Percentiles rank a stretch among this genome's conserved stretches.
Evolutionary conservation across 2,888 invertebrate species (phyloP).

Genomic region (Lithodes maja): DNA sequence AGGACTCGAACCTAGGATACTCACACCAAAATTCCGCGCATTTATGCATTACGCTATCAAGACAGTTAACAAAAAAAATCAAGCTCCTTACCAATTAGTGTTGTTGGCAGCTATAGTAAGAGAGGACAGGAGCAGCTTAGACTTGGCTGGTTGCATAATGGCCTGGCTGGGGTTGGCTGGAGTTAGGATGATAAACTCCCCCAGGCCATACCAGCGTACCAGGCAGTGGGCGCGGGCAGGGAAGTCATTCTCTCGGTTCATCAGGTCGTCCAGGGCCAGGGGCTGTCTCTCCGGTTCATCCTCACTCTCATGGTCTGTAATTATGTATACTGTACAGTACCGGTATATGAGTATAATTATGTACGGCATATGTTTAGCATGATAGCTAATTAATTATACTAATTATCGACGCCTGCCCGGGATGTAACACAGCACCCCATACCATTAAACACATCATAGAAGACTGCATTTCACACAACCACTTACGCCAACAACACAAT

Average conservation of each 20-base stretch:
- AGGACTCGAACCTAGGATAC: too few relatives aligned
- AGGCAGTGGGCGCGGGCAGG: constrained; percentile 74
- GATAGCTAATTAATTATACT: too few relatives aligned
- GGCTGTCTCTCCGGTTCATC: constrained; percentile 54
- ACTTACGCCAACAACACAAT: too few relatives aligned
- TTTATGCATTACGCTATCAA: too few relatives aligned
- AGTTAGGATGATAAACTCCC: constrained; percentile 66
- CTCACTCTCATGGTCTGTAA: constrained; percentile 56
- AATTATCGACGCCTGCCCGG: too few relatives aligned
- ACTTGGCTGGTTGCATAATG: constrained; percentile 75
- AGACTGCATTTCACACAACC: too few relatives aligned
- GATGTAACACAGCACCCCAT: too few relatives aligned
- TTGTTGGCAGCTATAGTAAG: constrained; percentile 88
- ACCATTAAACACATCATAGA: too few relatives aligned
- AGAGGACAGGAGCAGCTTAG: constrained; percentile 87
- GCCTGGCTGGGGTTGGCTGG: constrained; percentile 53
- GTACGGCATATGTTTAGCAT: too few relatives aligned
- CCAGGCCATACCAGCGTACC: constrained; percentile 74
- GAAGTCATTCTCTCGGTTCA: constrained; percentile 68
- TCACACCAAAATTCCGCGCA: too few relatives aligned
- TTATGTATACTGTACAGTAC: not conserved
- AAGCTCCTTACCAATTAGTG: constrained; percentile 80
- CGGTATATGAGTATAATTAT: too few relatives aligned
- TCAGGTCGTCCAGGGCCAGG: constrained; percentile 52
- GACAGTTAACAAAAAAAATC: not conserved